These are phyloP conservation scores for Palythoa grandis DNA, from an alignment of 92 coral and sea anemone genomes.

Conservation along the genomic window DNA sequence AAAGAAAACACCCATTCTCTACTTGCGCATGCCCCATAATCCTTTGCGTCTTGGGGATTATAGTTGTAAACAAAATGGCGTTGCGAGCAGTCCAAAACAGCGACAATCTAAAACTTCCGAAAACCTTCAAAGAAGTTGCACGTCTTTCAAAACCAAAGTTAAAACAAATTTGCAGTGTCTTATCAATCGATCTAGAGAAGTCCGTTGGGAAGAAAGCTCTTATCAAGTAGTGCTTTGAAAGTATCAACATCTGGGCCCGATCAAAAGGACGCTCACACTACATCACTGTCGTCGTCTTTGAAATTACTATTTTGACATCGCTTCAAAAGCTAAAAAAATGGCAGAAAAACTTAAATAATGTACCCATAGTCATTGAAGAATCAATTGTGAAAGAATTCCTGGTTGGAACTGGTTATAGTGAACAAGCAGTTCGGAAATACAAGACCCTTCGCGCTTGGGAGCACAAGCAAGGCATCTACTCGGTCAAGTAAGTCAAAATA, in stretches of 20 bases:
- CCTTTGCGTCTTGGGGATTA: constrained; percentile 59
- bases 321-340: constrained; percentile 46
- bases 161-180: constrained; percentile 38
- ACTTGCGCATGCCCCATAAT: constrained; percentile 54
- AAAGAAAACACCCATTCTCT: no score
- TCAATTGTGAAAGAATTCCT: constrained; percentile 46
- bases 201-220: constrained; percentile 60
- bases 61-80: constrained; percentile 48
- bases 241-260: constrained; percentile 35
- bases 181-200: constrained; percentile 52
- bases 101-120: constrained; percentile 21
- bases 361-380: constrained; percentile 50
- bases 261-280: constrained; percentile 2
- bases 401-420: constrained; percentile 54
- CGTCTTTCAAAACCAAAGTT: constrained; percentile 48
- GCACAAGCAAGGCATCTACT: constrained; percentile 55
- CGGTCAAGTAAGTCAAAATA: constrained; percentile 46
- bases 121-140: constrained; percentile 51
- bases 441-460: constrained; percentile 60
- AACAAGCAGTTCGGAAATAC: constrained; percentile 52
- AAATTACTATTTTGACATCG: no score
- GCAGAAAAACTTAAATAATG: constrained; percentile 48
- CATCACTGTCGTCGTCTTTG: constrained; percentile 27
- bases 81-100: constrained; percentile 17
- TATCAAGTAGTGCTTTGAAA: constrained; percentile 46